These are phyloP conservation scores for Acanthosepion pharaonis DNA, from an alignment of 2,888 invertebrate species.

Conservation along the genomic window DNA sequence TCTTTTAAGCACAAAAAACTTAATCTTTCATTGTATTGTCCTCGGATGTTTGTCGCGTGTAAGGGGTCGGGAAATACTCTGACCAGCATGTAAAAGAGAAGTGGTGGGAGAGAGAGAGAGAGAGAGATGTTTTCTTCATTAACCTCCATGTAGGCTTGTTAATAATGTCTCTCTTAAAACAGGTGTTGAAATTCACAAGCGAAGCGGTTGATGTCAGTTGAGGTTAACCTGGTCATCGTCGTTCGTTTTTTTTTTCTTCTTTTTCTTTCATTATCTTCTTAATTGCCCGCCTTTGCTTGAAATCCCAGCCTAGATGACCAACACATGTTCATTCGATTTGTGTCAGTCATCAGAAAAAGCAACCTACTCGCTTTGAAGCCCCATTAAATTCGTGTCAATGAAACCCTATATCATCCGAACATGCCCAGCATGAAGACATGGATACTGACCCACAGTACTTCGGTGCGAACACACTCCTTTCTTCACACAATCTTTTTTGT, in stretches of 20 bases:
- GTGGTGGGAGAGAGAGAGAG: no score
- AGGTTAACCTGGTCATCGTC: background rate
- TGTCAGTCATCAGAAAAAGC: background rate
- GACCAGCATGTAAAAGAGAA: no score
- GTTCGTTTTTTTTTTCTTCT: background rate
- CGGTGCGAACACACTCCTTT: background rate
- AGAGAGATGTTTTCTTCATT: background rate
- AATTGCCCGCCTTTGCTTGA: background rate
- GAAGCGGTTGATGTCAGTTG: background rate
- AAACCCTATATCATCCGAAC: background rate
- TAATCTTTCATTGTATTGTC: no score
- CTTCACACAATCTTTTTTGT: background rate
- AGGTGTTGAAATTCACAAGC: background rate
- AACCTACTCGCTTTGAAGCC: background rate
- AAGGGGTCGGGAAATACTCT: no score
- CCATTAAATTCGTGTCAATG: background rate
- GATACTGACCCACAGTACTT: background rate
- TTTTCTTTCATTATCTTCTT: background rate
- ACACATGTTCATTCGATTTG: constrained; percentile 9
- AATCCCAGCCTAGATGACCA: background rate
- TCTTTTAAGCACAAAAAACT: no score
- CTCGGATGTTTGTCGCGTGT: no score
- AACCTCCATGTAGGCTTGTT: background rate
- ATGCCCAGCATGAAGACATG: constrained; percentile 33
- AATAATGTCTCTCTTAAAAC: background rate